Percentiles rank a stretch among this genome's conserved stretches.
phyloP scores from a whole-genome alignment of 1,140 invertebrate species.

The Dryas iulia region DNA sequence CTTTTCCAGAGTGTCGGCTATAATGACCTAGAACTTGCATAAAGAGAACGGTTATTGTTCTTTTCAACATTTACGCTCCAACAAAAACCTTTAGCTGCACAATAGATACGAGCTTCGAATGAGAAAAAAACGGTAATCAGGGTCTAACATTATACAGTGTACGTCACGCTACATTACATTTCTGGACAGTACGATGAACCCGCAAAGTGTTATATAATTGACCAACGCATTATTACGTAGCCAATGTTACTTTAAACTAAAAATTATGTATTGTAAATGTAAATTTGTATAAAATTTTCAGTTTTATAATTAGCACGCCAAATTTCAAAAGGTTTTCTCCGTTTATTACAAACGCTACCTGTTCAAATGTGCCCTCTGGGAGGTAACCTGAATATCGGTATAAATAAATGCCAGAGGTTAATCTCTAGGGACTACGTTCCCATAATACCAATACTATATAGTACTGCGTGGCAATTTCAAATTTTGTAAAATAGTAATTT shows the following conservation, averaged over 20 bases:
- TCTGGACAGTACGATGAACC: slow-evolving; percentile 26
- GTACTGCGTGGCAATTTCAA: background rate
- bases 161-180: slow-evolving; percentile 23
- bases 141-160: slow-evolving; percentile 12
- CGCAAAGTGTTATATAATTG: slow-evolving; percentile 28
- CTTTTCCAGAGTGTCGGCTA: slow-evolving; percentile 13
- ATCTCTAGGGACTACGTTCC: background rate
- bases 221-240: slow-evolving; percentile 8
- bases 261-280: background rate
- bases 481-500: background rate
- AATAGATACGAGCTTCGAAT: slow-evolving; percentile 9
- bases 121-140: slow-evolving; percentile 24
- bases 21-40: slow-evolving; percentile 25
- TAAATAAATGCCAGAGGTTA: slow-evolving; percentile 20
- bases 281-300: background rate
- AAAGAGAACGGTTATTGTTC: slow-evolving; percentile 23
- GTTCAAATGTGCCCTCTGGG: slow-evolving; percentile 16
- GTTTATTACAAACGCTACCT: background rate
- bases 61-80: slow-evolving; percentile 22
- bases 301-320: slow-evolving; percentile 10
- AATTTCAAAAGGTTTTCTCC: background rate
- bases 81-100: slow-evolving; percentile 13
- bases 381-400: slow-evolving; percentile 13
- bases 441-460: background rate
- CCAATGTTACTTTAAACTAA: background rate